phyloP scores from a whole-genome alignment of 2,797 vertebrate genomes.

The Karalla daura region DNA sequence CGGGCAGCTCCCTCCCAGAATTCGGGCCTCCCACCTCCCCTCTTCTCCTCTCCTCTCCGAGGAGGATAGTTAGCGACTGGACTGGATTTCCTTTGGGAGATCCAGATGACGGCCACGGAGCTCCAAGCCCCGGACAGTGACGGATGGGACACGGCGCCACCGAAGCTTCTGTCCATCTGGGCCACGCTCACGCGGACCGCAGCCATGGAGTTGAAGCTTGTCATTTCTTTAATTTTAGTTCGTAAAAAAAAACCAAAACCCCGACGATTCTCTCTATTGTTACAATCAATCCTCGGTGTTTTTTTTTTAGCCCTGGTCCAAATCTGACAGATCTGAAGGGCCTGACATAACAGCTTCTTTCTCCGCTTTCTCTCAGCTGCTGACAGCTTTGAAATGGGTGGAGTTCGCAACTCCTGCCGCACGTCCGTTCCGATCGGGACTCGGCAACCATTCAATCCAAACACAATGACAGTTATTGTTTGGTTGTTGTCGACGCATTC shows the following conservation, averaged over 20 bases:
- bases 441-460: no score
- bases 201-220: no score
- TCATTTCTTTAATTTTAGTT: no score
- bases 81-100: conserved; percentile 18
- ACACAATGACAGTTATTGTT: no score
- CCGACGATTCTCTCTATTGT: background rate
- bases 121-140: conserved; percentile 5
- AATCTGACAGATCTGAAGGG: background rate
- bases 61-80: conserved; percentile 35
- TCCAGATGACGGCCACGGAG: background rate
- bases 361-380: background rate
- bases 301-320: background rate
- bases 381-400: no score
- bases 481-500: no score
- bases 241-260: no score
- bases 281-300: no score
- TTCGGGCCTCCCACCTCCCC: conserved; percentile 17
- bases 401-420: no score
- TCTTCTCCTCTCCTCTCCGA: background rate
- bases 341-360: background rate
- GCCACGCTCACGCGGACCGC: no score
- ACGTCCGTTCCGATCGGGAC: no score
- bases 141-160: conserved; percentile 20
- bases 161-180: no score
- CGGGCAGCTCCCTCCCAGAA: background rate